Evolutionary conservation across 2,888 invertebrate species (phyloP).

Genomic region (Arctia plantaginis): DNA sequence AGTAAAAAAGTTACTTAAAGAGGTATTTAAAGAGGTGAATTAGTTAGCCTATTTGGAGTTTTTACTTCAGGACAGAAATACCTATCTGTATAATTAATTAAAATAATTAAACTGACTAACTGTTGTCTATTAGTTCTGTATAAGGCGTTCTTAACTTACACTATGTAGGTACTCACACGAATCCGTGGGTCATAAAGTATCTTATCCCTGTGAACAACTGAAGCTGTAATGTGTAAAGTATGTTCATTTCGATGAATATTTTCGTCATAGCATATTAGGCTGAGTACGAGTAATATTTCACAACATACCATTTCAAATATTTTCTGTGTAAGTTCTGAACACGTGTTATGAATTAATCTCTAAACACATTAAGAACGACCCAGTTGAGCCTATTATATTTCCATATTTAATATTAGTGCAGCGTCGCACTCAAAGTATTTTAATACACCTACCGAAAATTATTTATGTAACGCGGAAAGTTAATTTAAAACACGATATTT

Average conservation of each 20-base stretch:
- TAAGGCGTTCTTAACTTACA: neutral
- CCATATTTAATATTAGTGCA: constrained; percentile 25
- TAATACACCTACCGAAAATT: constrained; percentile 35
- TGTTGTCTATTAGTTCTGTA: neutral
- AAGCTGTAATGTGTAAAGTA: neutral
- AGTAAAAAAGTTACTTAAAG: neutral
- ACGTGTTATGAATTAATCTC: constrained; percentile 1
- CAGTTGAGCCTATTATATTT: constrained; percentile 16
- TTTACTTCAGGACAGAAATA: neutral
- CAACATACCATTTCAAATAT: neutral
- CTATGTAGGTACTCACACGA: neutral
- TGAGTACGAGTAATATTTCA: neutral
- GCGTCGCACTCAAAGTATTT: constrained; percentile 34
- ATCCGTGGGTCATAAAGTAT: neutral
- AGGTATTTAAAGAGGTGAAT: no score
- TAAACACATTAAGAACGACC: neutral
- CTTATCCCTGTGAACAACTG: neutral
- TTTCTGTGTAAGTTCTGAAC: neutral
- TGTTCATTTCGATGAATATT: neutral
- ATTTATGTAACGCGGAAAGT: constrained; percentile 58
- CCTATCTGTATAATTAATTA: neutral
- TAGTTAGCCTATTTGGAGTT: neutral
- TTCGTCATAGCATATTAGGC: no score
- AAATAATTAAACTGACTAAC: no score
- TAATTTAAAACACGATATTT: constrained; percentile 60